Conservation (phyloP, 2,888 invertebrate genomes). For the Idaea dimidiata region DNA sequence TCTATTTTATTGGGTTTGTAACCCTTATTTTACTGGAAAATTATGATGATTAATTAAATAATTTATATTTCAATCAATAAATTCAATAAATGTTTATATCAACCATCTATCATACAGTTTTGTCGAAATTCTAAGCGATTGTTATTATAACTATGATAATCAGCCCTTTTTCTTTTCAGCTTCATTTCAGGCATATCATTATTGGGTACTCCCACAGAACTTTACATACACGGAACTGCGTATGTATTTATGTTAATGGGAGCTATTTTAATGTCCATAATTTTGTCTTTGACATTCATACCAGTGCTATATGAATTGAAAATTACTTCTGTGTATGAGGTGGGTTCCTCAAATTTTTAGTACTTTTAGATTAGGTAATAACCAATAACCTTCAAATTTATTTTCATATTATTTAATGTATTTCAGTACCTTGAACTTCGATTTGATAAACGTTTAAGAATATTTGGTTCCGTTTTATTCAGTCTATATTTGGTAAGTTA, state of each 20-base stretch:
- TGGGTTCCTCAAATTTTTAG: slow-evolving; percentile 40
- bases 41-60: too few relatives aligned
- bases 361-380: slow-evolving; percentile 4
- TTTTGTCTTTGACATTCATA: slow-evolving; percentile 82
- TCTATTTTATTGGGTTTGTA: too few relatives aligned
- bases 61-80: too few relatives aligned
- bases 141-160: too few relatives aligned
- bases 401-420: slow-evolving; percentile 9
- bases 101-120: too few relatives aligned
- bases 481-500: slow-evolving; percentile 82
- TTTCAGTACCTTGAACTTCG: slow-evolving; percentile 84
- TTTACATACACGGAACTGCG: slow-evolving; percentile 88
- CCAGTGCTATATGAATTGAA: slow-evolving; percentile 86
- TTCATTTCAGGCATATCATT: slow-evolving; percentile 89
- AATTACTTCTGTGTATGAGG: slow-evolving; percentile 89
- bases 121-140: too few relatives aligned
- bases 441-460: slow-evolving; percentile 83
- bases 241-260: slow-evolving; percentile 84
- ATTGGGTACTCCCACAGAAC: slow-evolving; percentile 88
- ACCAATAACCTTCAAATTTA: neutral
- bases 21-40: too few relatives aligned
- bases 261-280: slow-evolving; percentile 80
- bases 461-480: slow-evolving; percentile 84
- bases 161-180: slow-evolving; percentile 53
- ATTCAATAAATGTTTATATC: too few relatives aligned